Percentiles rank a stretch among this genome's conserved stretches.
phyloP scores from a whole-genome alignment of 2,888 invertebrate genomes.

The Orthosia cruda region DNA sequence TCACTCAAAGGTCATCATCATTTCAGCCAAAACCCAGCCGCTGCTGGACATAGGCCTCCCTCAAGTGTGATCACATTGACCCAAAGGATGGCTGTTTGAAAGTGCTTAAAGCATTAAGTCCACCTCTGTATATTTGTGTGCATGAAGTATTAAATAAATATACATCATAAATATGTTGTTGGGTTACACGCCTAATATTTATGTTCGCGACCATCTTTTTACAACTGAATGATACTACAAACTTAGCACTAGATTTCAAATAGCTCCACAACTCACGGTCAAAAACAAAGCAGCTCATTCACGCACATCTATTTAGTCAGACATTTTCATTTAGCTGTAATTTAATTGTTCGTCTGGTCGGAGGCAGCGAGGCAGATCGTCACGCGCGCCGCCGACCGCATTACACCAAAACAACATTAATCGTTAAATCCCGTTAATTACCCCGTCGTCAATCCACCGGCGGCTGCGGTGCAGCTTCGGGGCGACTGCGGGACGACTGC shows the following conservation, averaged over 20 bases:
- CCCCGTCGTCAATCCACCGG: slow-evolving; percentile 64
- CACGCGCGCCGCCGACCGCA: slow-evolving; percentile 62
- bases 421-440: slow-evolving; percentile 72
- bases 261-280: background rate
- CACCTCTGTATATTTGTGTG: too few species aligned
- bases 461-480: slow-evolving; percentile 54
- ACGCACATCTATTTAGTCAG: slow-evolving; percentile 59
- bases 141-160: too few species aligned
- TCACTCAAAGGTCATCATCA: too few species aligned
- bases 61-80: too few species aligned
- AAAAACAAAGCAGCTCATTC: slow-evolving; percentile 19
- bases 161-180: background rate
- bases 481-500: slow-evolving; percentile 47
- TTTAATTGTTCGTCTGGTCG: slow-evolving; percentile 56
- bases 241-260: background rate
- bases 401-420: slow-evolving; percentile 70
- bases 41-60: too few species aligned
- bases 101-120: too few species aligned
- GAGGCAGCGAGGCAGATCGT: slow-evolving; percentile 44
- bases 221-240: background rate
- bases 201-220: background rate
- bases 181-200: background rate
- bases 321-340: slow-evolving; percentile 64
- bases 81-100: too few species aligned
- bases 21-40: too few species aligned